Evolutionary conservation across 1,140 invertebrate genomes (phyloP), one percentile per base, ranked within the genome.

Genomic region (Popillia japonica): DNA sequence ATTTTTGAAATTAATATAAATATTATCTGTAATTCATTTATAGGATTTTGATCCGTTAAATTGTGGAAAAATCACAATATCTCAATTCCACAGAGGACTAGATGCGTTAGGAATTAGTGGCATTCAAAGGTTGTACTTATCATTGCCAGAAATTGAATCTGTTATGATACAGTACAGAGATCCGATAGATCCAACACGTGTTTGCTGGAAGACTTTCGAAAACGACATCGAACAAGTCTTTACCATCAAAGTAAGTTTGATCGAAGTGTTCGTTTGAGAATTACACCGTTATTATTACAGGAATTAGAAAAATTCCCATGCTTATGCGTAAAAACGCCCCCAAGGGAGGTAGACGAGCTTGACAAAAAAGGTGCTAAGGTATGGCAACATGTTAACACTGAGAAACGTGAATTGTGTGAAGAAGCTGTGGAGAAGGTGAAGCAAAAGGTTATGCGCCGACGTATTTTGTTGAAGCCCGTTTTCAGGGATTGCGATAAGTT

Each of bases 171-270:
- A 92, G 82, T 94, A 94, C 83, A 82, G 87, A 55, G 92, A 93
- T 86, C 91, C 91, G 11, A 89, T 90, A 68, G 92, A 94, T 83
- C 85, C 86, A 0, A 87, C 89, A 23, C 87, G 90, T 44, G 87
- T 93, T 17, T 91, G 90, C 78, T 94, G 92, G 92, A 88, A 89
- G 44, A 91, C 89, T n/a, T 94, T 94, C 82, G 90, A 91, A 79
- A 91, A 93, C 80, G 93, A 94, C 82, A 90, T 93, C 59, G 91
- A 94, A 76, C 82, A 84, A 91, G 92, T 93, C 4, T 93, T 93
- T 79, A 92, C 91, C 0, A 87, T 90, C 6, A 92, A 92, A 78
- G 85, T 86, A 81, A 22, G 75, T 76, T 64, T 44, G 48, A 10
- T 55, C 6, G 9, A 7, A 76, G 20, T 76, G 11, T 74, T n/a